These are phyloP conservation scores for Rhinella marina DNA, from an alignment of 2,797 vertebrate species.

Conservation along the genomic window DNA sequence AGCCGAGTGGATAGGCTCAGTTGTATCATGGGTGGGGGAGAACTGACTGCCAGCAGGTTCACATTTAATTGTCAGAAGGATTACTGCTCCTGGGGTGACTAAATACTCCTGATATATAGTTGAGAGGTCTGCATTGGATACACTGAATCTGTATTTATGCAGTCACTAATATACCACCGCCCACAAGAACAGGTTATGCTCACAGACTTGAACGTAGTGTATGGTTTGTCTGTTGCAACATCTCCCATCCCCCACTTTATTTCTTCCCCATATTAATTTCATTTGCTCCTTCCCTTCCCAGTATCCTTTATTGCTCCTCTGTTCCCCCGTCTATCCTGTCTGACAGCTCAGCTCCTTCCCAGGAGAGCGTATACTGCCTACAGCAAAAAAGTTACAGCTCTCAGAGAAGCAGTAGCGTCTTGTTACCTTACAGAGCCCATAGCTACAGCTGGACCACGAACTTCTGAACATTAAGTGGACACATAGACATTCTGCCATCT, in stretches of 20 bases:
- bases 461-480: conserved; percentile 22
- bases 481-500: conserved; percentile 11
- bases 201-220: not conserved
- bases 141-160: not conserved
- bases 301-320: conserved; percentile 13
- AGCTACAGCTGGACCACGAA: not conserved
- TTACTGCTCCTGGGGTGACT: too few relatives aligned
- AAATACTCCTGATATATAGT: too few relatives aligned
- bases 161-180: not conserved
- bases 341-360: conserved; percentile 31
- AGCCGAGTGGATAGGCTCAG: too few relatives aligned
- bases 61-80: too few relatives aligned
- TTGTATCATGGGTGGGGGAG: too few relatives aligned
- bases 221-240: not conserved
- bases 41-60: too few relatives aligned
- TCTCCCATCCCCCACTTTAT: conserved; percentile 6
- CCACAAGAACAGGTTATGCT: not conserved
- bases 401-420: not conserved
- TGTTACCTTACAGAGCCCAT: conserved; percentile 23
- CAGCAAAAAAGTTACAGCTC: conserved; percentile 16
- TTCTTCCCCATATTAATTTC: conserved; percentile 5
- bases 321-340: conserved; percentile 27
- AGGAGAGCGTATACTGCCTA: conserved; percentile 34
- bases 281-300: conserved; percentile 11
- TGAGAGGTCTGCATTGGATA: too few relatives aligned